phyloP scores from a whole-genome alignment of 2,888 invertebrate species.

The Apoda limacodes region DNA sequence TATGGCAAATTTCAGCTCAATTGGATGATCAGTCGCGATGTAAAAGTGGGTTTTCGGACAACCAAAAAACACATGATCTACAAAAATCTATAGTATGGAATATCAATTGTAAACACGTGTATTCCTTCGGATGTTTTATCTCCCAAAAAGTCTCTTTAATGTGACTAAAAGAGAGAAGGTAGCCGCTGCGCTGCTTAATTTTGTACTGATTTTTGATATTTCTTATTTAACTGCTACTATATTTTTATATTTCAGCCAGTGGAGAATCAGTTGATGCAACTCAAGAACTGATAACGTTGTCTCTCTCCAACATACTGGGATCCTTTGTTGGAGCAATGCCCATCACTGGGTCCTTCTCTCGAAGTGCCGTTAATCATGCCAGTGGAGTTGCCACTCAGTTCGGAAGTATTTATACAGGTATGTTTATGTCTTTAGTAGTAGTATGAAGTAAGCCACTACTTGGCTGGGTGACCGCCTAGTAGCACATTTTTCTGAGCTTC shows the following conservation, averaged over 20 bases:
- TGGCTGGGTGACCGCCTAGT: too few species aligned
- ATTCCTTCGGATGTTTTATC: not conserved
- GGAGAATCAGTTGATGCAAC: conserved; percentile 88
- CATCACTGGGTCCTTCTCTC: conserved; percentile 88
- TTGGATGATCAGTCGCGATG: too few species aligned
- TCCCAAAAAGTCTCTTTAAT: not conserved
- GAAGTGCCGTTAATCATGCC: conserved; percentile 95
- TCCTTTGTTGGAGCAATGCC: conserved; percentile 93
- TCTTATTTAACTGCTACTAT: conserved; percentile 1
- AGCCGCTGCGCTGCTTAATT: too few species aligned
- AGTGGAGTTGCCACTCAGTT: conserved; percentile 92
- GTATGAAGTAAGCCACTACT: too few species aligned
- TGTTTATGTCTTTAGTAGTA: too few species aligned
- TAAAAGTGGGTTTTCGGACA: too few species aligned
- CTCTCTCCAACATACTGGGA: conserved; percentile 86
- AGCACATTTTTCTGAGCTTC: too few species aligned
- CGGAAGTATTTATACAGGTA: conserved; percentile 86
- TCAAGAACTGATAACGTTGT: conserved; percentile 89
- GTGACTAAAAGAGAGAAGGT: too few species aligned
- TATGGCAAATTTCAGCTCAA: too few species aligned
- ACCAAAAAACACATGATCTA: too few species aligned
- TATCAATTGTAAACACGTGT: not conserved
- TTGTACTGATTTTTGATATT: not conserved
- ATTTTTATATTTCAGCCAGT: conserved; percentile 64
- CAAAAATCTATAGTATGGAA: too few species aligned